Conservation (phyloP, 1,140 invertebrate genomes). For the Luehdorfia chinensis region DNA sequence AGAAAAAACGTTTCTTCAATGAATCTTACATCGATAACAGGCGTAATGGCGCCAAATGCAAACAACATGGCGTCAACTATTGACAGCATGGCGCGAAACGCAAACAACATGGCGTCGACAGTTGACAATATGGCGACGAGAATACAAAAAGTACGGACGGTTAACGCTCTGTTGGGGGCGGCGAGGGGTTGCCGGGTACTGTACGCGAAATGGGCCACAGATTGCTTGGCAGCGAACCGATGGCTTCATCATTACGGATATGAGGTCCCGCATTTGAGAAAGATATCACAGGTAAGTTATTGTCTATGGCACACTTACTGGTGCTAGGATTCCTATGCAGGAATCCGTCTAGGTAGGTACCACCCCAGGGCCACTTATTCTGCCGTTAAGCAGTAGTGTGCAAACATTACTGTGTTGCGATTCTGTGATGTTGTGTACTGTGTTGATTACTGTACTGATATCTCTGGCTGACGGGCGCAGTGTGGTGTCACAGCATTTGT, state of each 20-base stretch:
- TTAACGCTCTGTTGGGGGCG: slow-evolving; percentile 49
- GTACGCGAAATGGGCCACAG: slow-evolving; percentile 35
- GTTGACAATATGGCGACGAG: neutral
- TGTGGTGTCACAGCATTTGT: too few species aligned
- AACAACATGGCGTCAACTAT: neutral
- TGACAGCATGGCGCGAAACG: neutral
- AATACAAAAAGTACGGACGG: slow-evolving; percentile 36
- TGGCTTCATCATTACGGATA: slow-evolving; percentile 52
- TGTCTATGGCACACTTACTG: too few species aligned
- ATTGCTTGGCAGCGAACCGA: slow-evolving; percentile 24
- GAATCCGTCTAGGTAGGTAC: too few species aligned
- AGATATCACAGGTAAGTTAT: slow-evolving; percentile 52
- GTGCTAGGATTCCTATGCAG: too few species aligned
- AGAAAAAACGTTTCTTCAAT: too few species aligned
- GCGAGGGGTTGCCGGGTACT: slow-evolving; percentile 50
- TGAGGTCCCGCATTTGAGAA: slow-evolving; percentile 54
- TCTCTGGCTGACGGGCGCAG: too few species aligned
- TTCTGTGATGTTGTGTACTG: too few species aligned
- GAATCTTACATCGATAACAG: too few species aligned
- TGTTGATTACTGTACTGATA: too few species aligned
- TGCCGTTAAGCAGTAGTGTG: too few species aligned
- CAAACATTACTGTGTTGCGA: too few species aligned
- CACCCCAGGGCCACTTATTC: too few species aligned
- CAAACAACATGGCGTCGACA: neutral
- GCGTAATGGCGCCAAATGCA: neutral